These are phyloP conservation scores for Forficula auricularia DNA, from an alignment of 1,140 invertebrate genomes.

Conservation along the genomic window DNA sequence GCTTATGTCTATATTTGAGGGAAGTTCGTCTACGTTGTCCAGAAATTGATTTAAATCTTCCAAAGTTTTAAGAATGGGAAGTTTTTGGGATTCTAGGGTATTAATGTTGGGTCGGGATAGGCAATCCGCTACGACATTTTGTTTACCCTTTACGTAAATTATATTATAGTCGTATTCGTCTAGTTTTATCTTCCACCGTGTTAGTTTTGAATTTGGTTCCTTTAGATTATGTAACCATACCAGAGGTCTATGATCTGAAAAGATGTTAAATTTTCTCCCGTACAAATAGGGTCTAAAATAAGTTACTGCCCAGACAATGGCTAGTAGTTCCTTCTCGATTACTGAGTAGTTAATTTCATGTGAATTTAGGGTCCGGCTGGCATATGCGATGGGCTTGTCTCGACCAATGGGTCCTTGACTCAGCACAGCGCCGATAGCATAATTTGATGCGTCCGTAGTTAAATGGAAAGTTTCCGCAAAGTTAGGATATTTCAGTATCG, in stretches of 20 bases:
- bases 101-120: too few species aligned
- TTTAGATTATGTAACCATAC: conserved; percentile 29
- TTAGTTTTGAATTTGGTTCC: conserved; percentile 26
- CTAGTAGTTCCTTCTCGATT: conserved; percentile 25
- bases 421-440: conserved; percentile 15
- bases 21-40: too few species aligned
- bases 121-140: conserved; percentile 22
- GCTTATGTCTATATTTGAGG: too few species aligned
- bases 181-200: conserved; percentile 31
- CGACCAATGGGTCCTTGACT: conserved; percentile 14
- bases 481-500: conserved; percentile 18
- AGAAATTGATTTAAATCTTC: too few species aligned
- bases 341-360: conserved; percentile 18
- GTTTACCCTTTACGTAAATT: conserved; percentile 22
- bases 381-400: conserved; percentile 18
- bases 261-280: conserved; percentile 28
- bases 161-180: conserved; percentile 29
- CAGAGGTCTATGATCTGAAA: conserved; percentile 32
- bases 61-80: too few species aligned
- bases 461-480: conserved; percentile 18
- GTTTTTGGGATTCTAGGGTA: too few species aligned
- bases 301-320: conserved; percentile 25
- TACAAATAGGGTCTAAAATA: conserved; percentile 31
- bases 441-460: conserved; percentile 18
- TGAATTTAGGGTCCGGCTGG: conserved; percentile 15